Evolutionary conservation across 1,140 invertebrate genomes (phyloP), one percentile per base, ranked within the genome.

Genomic region (Mizuhopecten yessoensis): DNA sequence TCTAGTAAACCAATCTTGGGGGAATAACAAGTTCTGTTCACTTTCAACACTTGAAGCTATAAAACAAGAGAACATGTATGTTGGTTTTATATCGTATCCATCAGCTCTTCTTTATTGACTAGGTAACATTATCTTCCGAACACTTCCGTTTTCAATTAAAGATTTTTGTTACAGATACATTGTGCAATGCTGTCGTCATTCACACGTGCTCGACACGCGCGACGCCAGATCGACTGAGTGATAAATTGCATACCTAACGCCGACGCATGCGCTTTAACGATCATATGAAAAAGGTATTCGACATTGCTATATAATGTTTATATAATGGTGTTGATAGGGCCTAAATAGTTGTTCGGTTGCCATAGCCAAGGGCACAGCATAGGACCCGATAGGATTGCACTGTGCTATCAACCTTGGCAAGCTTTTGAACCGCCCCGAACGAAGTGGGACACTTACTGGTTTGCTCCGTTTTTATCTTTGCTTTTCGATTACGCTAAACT

Each of bases 121-220:
- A 17, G 3, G 57, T 29, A 75, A 75, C n/a, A n/a, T n/a, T 75
- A 75, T 75, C 57, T 75, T n/a, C 57, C n/a, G 2, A 75, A 29
- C n/a, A 29, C 57, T 75, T 75, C 57, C 57, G 57, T n/a, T 75
- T 75, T 29, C 57, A 75, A 75, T 75, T 75, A 75, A 75, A 75
- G 57, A 75, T 75, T 75, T 75, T 75, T 75, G 57, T 17, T 29
- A 75, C 11, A 75, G 57, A 75, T 75, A 75, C 29, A 75, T 17
- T 29, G 57, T 75, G 57, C 57, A 75, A n/a, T 75, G 57, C 11
- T 75, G 57, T 75, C 57, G 57, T 75, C 23, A 75, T 75, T 75
- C 57, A 75, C 57, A 75, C 57, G 57, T 75, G 57, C 57, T 29
- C 57, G 57, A 23, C 57, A 75, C 57, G 57, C 57, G 57, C 57